A percentile compares a stretch with the other conserved stretches of the same genome.
Conservation (phyloP, 2,888 invertebrate genomes). For the Parthenolecanium corni region DNA sequence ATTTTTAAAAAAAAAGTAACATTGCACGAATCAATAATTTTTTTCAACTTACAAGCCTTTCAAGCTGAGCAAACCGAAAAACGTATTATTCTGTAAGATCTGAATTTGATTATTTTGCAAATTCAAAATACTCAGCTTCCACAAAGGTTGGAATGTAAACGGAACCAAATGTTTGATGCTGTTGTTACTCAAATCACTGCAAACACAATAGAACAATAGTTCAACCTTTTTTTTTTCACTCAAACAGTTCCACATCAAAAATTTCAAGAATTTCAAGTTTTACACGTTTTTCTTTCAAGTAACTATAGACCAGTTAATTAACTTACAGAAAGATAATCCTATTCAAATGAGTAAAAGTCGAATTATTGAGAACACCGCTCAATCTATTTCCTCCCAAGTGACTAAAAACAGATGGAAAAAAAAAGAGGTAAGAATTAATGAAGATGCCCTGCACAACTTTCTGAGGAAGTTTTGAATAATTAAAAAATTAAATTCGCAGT, state of each 20-base stretch:
- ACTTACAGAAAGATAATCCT: slow-evolving; percentile 36
- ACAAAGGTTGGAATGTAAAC: slow-evolving; percentile 37
- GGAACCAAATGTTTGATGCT: slow-evolving; percentile 37
- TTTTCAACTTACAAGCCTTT: slow-evolving; percentile 38
- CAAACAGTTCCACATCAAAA: too few relatives aligned
- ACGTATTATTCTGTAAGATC: slow-evolving; percentile 35
- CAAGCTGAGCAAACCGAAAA: slow-evolving; percentile 36
- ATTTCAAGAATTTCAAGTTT: too few relatives aligned
- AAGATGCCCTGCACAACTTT: too few relatives aligned
- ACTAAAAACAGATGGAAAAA: too few relatives aligned
- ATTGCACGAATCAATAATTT: slow-evolving; percentile 6
- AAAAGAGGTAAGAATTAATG: background rate
- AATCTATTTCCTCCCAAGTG: slow-evolving; percentile 29
- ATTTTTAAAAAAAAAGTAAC: background rate
- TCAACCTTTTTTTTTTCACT: too few relatives aligned
- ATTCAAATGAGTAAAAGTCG: slow-evolving; percentile 31
- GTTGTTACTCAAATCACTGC: slow-evolving; percentile 40
- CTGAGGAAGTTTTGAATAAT: too few relatives aligned
- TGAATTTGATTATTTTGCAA: slow-evolving; percentile 38
- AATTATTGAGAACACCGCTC: slow-evolving; percentile 9
- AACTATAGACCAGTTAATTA: too few relatives aligned
- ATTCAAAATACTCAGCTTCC: slow-evolving; percentile 37
- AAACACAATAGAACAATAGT: slow-evolving; percentile 25
- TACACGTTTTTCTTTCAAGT: too few relatives aligned
- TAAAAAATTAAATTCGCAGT: background rate